These are phyloP conservation scores for Globicephala melas DNA, from an alignment of 2,113 vertebrate genomes.

Conservation along the genomic window DNA sequence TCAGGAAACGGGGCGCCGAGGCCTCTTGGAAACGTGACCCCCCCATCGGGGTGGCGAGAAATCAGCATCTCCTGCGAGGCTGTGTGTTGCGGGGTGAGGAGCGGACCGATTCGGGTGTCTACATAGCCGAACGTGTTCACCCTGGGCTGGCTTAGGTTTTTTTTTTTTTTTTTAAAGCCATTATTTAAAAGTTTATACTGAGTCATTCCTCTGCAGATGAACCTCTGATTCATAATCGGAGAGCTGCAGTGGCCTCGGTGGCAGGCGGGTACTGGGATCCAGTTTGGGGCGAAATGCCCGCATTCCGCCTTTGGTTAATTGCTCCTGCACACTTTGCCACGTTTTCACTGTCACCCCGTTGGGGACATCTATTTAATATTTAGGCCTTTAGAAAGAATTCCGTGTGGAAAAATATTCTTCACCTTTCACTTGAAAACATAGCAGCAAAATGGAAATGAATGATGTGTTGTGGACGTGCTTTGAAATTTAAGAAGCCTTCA, in stretches of 20 bases:
- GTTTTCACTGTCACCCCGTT: background rate
- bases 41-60: background rate
- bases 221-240: constrained; percentile 76
- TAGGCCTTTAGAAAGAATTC: background rate
- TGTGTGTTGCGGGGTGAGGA: background rate
- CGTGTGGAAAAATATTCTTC: background rate
- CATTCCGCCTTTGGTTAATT: background rate
- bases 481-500: constrained; percentile 60
- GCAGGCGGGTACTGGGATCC: constrained; percentile 67
- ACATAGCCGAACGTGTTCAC: background rate
- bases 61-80: background rate
- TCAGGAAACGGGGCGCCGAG: constrained; percentile 46
- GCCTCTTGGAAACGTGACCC: constrained; percentile 1
- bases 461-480: constrained; percentile 62
- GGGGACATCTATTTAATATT: background rate
- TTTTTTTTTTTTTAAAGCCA: background rate
- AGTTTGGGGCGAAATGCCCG: constrained; percentile 44
- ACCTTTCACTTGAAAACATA: background rate
- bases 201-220: constrained; percentile 85
- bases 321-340: constrained; percentile 31
- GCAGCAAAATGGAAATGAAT: constrained; percentile 48
- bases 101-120: background rate
- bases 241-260: constrained; percentile 76
- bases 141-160: background rate
- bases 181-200: constrained; percentile 84